phyloP scores from a whole-genome alignment of 1,140 invertebrate genomes.

The Holcopasites calliopsidis region DNA sequence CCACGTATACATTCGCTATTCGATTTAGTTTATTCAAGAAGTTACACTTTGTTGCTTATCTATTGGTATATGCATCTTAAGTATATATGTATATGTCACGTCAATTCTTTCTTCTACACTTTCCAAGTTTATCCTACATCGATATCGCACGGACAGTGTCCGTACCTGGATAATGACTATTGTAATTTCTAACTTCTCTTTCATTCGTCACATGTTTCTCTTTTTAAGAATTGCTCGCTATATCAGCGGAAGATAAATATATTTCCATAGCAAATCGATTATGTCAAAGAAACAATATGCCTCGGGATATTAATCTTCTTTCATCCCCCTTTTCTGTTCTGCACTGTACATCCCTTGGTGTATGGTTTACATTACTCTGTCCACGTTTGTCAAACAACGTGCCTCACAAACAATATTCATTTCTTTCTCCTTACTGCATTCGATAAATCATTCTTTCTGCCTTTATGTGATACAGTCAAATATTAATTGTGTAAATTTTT shows the following conservation, averaged over 20 bases:
- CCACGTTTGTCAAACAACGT: not conserved
- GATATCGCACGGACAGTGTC: not conserved
- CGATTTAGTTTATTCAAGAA: slow-evolving; percentile 39
- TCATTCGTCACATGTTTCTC: not conserved
- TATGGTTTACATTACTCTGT: not conserved
- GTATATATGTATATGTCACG: not conserved
- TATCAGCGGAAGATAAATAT: no score
- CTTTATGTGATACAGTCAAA: no score
- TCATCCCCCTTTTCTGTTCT: no score
- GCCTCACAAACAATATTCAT: no score
- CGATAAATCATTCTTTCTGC: no score
- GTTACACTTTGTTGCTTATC: not conserved
- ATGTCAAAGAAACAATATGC: not conserved
- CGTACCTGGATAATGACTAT: not conserved
- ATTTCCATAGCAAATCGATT: not conserved
- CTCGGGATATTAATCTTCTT: not conserved
- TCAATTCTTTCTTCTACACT: not conserved
- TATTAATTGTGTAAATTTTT: no score
- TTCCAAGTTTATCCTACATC: no score
- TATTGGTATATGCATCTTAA: slow-evolving; percentile 9
- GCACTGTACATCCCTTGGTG: not conserved
- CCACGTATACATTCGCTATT: slow-evolving; percentile 20
- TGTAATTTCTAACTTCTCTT: not conserved
- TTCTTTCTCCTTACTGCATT: no score
- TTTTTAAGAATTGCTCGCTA: no score